Base-by-base conservation (phyloP, 2,797 vertebrate species). In the Geotrypetes seraphini region DNA sequence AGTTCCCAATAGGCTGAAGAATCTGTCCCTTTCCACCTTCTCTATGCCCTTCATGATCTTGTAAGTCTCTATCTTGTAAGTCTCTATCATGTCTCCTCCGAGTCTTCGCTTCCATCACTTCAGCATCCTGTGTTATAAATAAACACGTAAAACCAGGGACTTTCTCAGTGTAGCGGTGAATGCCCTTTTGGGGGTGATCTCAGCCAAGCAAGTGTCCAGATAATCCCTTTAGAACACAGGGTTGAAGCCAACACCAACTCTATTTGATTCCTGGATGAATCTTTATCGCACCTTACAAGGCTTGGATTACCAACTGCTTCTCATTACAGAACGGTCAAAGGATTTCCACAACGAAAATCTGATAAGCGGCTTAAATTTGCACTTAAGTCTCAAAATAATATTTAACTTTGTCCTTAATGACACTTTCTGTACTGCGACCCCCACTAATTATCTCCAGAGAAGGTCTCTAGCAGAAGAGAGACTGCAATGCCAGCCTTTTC, bases 201-300 rank as follows among this genome's bases (percentile, higher is more conserved):
- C n/a, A 64, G 66, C 73, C 62, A 60, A 81, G 72, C 71, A 69
- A 89, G 80, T 85, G 81, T 75, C 74, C 60, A 51, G 51, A 63
- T 89, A 91, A 92, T 91, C 86, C 79, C 79, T 63, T 85, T 77
- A 89, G 78, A 78, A 78, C 78, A 78, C 48, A 74, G 72, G 78
- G 79, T 85, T n/a, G 73, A 70, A 65, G 68, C 73, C n/a, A n/a
- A n/a, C n/a, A n/a, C n/a, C n/a, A 77, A 57, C 69, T 72, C 84
- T 90, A 92, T 92, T 90, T 91, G 88, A 90, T 91, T 91, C 75
- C 66, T 71, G 85, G 89, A 89, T 69, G 75, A 82, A 84, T 81
- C 78, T 61, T 73, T 62, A 68, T 75, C 73, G 71, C 69, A 84
- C 86, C 86, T 82, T 72, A 83, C 84, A 76, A 74, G 75, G 78